Base-by-base conservation (phyloP, 2,888 invertebrate species). In the Oxycera nigricornis region DNA sequence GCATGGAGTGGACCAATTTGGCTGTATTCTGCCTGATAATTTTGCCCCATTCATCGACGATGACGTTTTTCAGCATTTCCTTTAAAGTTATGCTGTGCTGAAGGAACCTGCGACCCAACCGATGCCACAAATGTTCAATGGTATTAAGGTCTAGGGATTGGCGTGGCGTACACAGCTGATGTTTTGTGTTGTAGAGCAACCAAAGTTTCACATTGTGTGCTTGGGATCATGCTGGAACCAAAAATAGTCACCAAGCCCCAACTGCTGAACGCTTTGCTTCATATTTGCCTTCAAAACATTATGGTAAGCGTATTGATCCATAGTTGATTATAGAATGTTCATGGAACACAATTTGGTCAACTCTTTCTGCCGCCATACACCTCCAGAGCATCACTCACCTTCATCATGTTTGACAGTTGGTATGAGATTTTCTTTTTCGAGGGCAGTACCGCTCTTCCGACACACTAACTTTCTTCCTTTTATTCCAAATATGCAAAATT, bases 61-160 rank as follows among this genome's bases (percentile, higher is more conserved):
- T 46, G 22, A 39, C 39, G 65, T 22, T 65, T 41, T 39, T 65
- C 11, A 35, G 39, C 39, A 20, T 35, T 31, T 61, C 35, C 35
- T 61, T 61, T 2, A 17, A 31, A 14, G 30, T 31, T 20, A 77
- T 73, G 73, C 65, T 41, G 22, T 65, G 72, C 17, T 70, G 35
- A 61, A 73, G 39, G 20, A 76, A 59, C 20, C 41, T 55, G 3
- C 59, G n/a, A 39, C 62, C 72, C 26, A 76, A 39, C 35, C 50
- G 46, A 41, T 72, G 73, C 76, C 76, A 77, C 17, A 76, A 30
- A 67, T 77, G 72, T 61, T 77, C 77, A 20, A 77, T 77, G 46
- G 46, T 14, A 46, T 46, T 46, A 7, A 46, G 46, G n/a, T 77
- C 75, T 6, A 75, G 76, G 3, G 74, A 75, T 61, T 20, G 76